Percentiles rank a stretch among this genome's conserved stretches.
phyloP scores from a whole-genome alignment of 23 tunicate species.

The Phallusia fumigata region DNA sequence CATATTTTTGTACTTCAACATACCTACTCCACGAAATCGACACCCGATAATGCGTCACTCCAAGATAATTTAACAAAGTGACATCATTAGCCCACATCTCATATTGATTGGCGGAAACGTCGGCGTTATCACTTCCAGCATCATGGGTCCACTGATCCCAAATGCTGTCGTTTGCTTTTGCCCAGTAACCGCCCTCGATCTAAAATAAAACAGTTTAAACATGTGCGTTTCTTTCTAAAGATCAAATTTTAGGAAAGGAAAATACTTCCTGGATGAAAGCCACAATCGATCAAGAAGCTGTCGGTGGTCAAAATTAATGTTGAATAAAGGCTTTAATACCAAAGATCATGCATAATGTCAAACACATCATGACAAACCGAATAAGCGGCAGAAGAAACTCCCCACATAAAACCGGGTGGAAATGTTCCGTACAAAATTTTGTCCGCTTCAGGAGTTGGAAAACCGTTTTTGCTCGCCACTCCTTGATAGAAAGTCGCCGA shows the following conservation, averaged over 20 bases:
- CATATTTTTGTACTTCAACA: too few relatives aligned
- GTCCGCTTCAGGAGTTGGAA: conserved; percentile 23
- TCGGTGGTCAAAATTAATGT: not conserved
- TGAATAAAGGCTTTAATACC: not conserved
- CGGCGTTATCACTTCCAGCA: conserved; percentile 14
- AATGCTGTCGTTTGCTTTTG: conserved; percentile 21
- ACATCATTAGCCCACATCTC: conserved; percentile 27
- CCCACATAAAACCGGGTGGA: conserved; percentile 64
- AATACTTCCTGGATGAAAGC: too few relatives aligned
- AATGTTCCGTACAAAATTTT: conserved; percentile 53
- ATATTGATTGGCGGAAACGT: conserved; percentile 32
- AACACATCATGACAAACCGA: conserved; percentile 31
- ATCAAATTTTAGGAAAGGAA: too few relatives aligned
- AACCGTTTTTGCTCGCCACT: conserved; percentile 65
- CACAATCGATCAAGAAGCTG: too few relatives aligned
- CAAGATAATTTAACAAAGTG: conserved; percentile 13
- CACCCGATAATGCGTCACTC: conserved; percentile 53
- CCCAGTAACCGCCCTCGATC: conserved; percentile 65
- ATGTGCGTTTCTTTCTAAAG: too few relatives aligned
- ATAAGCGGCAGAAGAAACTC: conserved; percentile 67
- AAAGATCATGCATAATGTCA: not conserved
- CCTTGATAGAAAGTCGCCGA: conserved; percentile 54
- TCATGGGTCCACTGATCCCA: conserved; percentile 58
- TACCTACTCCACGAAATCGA: conserved; percentile 88
- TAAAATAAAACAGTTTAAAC: too few relatives aligned